Percentiles rank a stretch among this genome's conserved stretches.
Evolutionary conservation across 2,113 vertebrate species (phyloP).

Genomic region (Pelusios castaneus): DNA sequence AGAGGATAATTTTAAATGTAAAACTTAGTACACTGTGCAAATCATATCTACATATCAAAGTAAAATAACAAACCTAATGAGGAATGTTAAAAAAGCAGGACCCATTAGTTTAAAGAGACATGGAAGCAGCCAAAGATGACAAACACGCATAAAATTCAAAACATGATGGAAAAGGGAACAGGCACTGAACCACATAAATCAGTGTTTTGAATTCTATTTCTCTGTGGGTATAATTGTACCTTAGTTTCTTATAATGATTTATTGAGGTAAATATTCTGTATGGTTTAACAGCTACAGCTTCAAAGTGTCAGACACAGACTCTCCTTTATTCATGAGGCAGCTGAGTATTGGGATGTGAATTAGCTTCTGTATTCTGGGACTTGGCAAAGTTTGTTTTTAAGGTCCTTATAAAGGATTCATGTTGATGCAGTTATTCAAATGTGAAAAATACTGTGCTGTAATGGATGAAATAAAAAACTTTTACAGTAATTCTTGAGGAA

Average conservation of each 20-base stretch:
- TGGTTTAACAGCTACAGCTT: constrained; percentile 87
- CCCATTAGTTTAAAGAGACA: constrained; percentile 84
- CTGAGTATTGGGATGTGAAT: constrained; percentile 84
- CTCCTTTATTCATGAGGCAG: constrained; percentile 86
- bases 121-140: constrained; percentile 84
- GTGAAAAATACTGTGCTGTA: constrained; percentile 81
- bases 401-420: constrained; percentile 86
- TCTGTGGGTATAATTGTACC: constrained; percentile 87
- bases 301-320: constrained; percentile 85
- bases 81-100: constrained; percentile 80
- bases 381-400: constrained; percentile 87
- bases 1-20: constrained; percentile 80
- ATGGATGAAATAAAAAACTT: constrained; percentile 84
- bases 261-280: constrained; percentile 89
- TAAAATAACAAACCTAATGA: constrained; percentile 84
- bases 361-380: constrained; percentile 86
- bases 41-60: constrained; percentile 79
- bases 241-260: constrained; percentile 90
- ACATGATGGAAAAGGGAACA: constrained; percentile 81
- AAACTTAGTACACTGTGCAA: constrained; percentile 78
- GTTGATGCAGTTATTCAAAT: constrained; percentile 85
- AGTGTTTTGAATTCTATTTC: constrained; percentile 85
- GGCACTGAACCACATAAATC: constrained; percentile 83
- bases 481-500: constrained; percentile 80
- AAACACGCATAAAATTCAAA: constrained; percentile 86